These are phyloP conservation scores for Corythornis vintsioides DNA, from an alignment of 2,113 vertebrate species.

Conservation along the genomic window DNA sequence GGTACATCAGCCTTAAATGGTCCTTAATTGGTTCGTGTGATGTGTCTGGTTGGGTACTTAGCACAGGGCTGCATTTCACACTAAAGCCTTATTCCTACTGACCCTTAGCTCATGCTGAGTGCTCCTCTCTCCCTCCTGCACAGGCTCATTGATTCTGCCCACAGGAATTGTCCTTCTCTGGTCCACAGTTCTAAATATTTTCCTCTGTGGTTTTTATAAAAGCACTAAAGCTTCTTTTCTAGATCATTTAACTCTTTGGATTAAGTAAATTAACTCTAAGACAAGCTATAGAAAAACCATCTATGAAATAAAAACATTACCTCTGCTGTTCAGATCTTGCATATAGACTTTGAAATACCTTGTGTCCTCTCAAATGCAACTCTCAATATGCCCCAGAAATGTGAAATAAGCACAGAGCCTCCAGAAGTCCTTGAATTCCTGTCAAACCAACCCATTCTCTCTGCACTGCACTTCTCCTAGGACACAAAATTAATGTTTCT, in stretches of 20 bases:
- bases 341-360: background rate
- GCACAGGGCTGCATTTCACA: slow-evolving; percentile 47
- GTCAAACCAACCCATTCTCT: background rate
- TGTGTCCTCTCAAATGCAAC: background rate
- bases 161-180: slow-evolving; percentile 27
- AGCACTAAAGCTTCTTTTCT: background rate
- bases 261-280: background rate
- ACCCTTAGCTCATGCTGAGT: slow-evolving; percentile 33
- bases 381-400: background rate
- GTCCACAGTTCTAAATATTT: background rate
- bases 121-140: background rate
- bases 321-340: background rate
- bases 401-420: background rate
- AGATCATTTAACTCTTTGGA: background rate
- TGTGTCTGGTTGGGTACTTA: slow-evolving; percentile 21
- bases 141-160: slow-evolving; percentile 22
- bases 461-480: background rate
- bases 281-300: background rate
- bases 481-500: background rate
- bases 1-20: slow-evolving; percentile 31
- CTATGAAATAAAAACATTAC: background rate
- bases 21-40: slow-evolving; percentile 25
- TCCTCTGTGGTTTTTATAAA: background rate
- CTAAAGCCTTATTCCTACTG: slow-evolving; percentile 39
- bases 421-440: background rate